These are phyloP conservation scores for Charadrius vociferus DNA, from an alignment of 2,113 vertebrate genomes.

Conservation along the genomic window DNA sequence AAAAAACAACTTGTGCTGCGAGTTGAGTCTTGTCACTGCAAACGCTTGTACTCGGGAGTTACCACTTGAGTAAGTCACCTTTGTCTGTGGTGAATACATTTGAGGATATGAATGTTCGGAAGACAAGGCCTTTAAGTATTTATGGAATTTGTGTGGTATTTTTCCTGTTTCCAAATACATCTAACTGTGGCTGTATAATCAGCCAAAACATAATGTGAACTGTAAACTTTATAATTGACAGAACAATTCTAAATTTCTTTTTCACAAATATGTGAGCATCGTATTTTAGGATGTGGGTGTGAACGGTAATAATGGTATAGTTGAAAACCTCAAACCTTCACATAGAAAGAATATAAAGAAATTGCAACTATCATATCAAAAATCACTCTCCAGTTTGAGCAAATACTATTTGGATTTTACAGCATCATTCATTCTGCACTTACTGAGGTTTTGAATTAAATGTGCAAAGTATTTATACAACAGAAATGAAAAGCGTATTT, in stretches of 20 bases:
- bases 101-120: background rate
- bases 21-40: background rate
- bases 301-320: background rate
- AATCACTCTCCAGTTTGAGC: background rate
- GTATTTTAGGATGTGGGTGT: background rate
- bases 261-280: background rate
- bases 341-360: background rate
- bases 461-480: background rate
- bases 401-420: background rate
- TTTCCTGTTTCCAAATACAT: background rate
- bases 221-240: background rate
- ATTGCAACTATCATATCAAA: background rate
- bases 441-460: background rate
- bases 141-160: background rate
- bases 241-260: background rate
- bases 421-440: background rate
- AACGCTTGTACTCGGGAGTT: background rate
- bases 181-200: background rate
- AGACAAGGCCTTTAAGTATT: background rate
- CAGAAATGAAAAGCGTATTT: background rate
- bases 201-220: background rate
- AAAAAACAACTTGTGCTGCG: background rate
- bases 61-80: background rate
- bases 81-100: background rate
- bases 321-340: background rate